Evolutionary conservation across 2,797 vertebrate species (phyloP), one percentile per base, ranked within the genome.

Genomic region (Etheostoma perlongum): DNA sequence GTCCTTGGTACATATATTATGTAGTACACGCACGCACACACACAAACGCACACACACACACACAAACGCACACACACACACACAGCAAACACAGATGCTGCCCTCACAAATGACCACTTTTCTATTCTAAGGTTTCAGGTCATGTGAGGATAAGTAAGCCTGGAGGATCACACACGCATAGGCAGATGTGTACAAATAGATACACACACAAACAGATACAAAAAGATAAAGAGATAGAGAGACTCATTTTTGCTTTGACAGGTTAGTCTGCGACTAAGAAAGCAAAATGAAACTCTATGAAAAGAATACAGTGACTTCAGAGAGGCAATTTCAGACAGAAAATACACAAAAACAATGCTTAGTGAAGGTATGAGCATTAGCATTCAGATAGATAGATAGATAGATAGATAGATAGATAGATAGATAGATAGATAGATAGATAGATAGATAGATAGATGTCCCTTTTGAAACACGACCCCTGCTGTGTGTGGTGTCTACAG

Each of bases 121-220:
- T 70, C 71, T 76, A 46, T 78, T 80, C 9, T 71, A 25, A 69
- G 54, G 47, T 67, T 79, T 68, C n/a, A 67, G 72, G 77, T 75
- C 49, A 61, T 54, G 11, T 74, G 23, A 15, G 72, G 67, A 67
- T 36, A 79, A 54, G 57, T 15, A 33, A 54, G 48, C 9, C 52
- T n/a, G 54, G 47, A 67, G 57, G 54, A 54, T 59, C 7, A 66
- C 40, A 52, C 33, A 67, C 18, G 55, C 44, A 19, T 12, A 40
- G 18, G 2, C 18, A 72, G 8, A 77, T 11, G 10, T 48, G 15
- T 27, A 61, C 36, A 58, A 15, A 70, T n/a, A 60, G 16, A 57
- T 48, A 15, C 6, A 67, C 54, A 42, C 33, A 62, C 14, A 63
- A 9, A 49, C 40, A 61, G 25, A 73, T 33, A 15, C 4, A 30